Evolutionary conservation across 2,797 vertebrate genomes (phyloP).

Genomic region (Anguilla marmorata): DNA sequence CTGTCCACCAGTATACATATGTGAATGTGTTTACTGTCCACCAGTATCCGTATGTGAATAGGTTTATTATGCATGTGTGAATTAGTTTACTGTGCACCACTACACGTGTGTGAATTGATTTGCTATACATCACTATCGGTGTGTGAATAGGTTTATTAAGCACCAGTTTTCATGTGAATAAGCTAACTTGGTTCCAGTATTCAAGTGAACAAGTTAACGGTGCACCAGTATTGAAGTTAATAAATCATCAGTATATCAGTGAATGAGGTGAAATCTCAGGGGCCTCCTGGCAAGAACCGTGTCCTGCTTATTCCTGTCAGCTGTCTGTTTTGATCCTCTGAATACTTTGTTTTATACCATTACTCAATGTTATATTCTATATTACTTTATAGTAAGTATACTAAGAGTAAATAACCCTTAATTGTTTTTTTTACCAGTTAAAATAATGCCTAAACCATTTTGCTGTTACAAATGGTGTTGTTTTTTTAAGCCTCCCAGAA

Average conservation of each 20-base stretch:
- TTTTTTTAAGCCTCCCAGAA: neutral
- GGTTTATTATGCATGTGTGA: neutral
- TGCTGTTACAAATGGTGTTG: neutral
- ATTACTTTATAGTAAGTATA: no score
- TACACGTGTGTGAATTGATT: neutral
- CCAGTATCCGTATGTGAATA: neutral
- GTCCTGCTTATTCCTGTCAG: no score
- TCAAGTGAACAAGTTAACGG: neutral
- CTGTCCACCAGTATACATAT: neutral
- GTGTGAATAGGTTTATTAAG: neutral
- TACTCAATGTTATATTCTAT: no score
- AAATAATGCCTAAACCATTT: no score
- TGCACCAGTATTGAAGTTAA: neutral
- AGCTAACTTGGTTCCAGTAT: no score
- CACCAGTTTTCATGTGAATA: neutral
- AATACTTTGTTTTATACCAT: no score
- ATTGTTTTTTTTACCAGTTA: no score
- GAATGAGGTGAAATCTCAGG: neutral
- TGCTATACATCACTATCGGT: neutral
- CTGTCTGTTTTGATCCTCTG: no score
- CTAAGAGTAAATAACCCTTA: no score
- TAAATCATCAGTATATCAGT: neutral
- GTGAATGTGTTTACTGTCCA: neutral
- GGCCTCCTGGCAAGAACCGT: no score
- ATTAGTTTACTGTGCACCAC: neutral